phyloP scores from a whole-genome alignment of 92 coral and sea anemone species.

The Ricordea florida region DNA sequence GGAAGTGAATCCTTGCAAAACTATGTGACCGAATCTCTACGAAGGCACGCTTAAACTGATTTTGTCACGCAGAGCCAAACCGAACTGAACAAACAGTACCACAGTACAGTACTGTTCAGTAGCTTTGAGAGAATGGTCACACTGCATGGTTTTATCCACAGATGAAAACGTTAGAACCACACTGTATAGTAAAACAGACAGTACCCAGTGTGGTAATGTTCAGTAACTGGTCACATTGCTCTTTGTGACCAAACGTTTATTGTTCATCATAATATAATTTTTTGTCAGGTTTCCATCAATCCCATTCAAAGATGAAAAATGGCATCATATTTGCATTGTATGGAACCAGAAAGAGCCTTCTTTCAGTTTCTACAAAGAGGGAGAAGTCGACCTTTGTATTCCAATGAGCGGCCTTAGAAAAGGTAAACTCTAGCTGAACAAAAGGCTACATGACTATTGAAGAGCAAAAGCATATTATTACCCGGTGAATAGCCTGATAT shows the following conservation, averaged over 20 bases:
- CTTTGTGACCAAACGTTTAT: neutral
- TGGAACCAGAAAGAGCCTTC: neutral
- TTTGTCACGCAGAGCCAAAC: too few relatives aligned
- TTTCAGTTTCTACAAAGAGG: neutral
- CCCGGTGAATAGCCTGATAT: neutral
- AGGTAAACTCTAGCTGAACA: neutral
- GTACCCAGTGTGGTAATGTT: too few relatives aligned
- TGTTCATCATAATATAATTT: neutral
- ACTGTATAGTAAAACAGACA: too few relatives aligned
- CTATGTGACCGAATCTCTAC: too few relatives aligned
- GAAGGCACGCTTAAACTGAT: too few relatives aligned
- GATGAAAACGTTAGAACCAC: too few relatives aligned
- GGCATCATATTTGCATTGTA: slow-evolving; percentile 46
- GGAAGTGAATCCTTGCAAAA: too few relatives aligned
- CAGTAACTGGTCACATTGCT: neutral
- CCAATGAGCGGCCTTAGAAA: neutral
- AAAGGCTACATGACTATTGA: neutral
- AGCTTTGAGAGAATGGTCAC: too few relatives aligned
- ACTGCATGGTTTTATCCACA: too few relatives aligned
- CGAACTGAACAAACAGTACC: too few relatives aligned
- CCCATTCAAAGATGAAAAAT: slow-evolving; percentile 15
- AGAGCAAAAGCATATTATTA: neutral
- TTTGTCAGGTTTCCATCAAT: slow-evolving; percentile 1
- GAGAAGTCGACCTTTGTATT: neutral
- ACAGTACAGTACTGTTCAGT: too few relatives aligned